phyloP scores from a whole-genome alignment of 2,888 invertebrate species.

The Eupithecia exiguata region DNA sequence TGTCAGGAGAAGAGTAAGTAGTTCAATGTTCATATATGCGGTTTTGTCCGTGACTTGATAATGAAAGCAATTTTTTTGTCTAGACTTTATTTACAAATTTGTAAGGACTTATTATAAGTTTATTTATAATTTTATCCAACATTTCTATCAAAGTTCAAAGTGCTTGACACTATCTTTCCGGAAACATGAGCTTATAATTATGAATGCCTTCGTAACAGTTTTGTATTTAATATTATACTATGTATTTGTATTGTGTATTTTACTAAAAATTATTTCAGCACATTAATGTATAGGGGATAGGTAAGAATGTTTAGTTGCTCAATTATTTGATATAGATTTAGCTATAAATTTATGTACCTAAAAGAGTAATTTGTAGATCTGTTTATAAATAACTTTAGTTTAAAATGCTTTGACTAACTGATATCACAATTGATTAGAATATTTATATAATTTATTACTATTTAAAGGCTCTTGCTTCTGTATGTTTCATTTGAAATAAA shows the following conservation, averaged over 20 bases:
- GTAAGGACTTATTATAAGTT: background rate
- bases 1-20: slow-evolving; percentile 33
- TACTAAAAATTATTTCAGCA: background rate
- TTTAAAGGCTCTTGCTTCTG: background rate
- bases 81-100: background rate
- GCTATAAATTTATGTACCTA: background rate
- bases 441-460: background rate
- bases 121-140: background rate
- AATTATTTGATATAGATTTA: slow-evolving; percentile 4
- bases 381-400: background rate
- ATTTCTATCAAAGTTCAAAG: background rate
- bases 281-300: background rate
- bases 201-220: background rate
- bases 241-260: background rate
- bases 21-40: background rate
- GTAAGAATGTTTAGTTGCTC: slow-evolving; percentile 4
- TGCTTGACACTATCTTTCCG: background rate
- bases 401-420: slow-evolving; percentile 2
- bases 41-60: background rate
- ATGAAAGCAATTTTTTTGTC: background rate
- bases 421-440: background rate
- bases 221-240: background rate
- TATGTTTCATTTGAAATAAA: slow-evolving; percentile 3
- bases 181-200: background rate
- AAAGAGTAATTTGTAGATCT: background rate